Evolutionary conservation across 2,113 vertebrate species (phyloP).

Genomic region (Taurulus bubalis): DNA sequence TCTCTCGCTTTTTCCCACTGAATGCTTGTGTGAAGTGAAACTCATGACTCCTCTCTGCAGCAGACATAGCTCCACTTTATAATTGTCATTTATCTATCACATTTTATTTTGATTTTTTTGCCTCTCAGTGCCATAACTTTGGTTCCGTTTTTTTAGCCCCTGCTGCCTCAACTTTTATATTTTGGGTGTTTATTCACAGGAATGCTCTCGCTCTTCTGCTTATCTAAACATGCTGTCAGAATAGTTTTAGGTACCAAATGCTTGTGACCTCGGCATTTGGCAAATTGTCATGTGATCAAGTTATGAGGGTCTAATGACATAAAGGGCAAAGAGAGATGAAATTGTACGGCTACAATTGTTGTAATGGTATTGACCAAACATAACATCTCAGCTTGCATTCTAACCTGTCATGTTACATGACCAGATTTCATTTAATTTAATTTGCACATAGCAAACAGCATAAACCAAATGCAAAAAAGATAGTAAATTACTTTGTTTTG

Average conservation of each 20-base stretch:
- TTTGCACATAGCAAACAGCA: background rate
- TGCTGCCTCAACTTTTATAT: slow-evolving; percentile 1
- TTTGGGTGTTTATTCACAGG: background rate
- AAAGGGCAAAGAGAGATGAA: slow-evolving; percentile 6
- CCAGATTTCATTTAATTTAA: background rate
- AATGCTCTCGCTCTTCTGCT: background rate
- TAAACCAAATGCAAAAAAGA: background rate
- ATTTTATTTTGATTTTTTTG: background rate
- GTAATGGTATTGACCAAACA: background rate
- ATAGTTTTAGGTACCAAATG: slow-evolving; percentile 5
- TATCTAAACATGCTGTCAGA: slow-evolving; percentile 21
- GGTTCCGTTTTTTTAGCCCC: slow-evolving; percentile 21
- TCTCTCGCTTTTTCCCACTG: slow-evolving; percentile 20
- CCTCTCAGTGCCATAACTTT: slow-evolving; percentile 31
- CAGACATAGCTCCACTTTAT: slow-evolving; percentile 42
- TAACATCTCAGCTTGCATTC: background rate
- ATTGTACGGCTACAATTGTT: background rate
- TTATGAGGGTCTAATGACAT: background rate
- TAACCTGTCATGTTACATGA: background rate
- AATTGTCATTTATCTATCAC: slow-evolving; percentile 28
- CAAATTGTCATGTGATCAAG: slow-evolving; percentile 5
- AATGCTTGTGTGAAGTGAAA: slow-evolving; percentile 47
- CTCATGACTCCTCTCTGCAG: slow-evolving; percentile 33
- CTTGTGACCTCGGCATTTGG: slow-evolving; percentile 6
- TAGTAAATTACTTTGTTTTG: background rate